Evolutionary conservation across 2,797 vertebrate genomes (phyloP).

Genomic region (Manis crassicaudata): DNA sequence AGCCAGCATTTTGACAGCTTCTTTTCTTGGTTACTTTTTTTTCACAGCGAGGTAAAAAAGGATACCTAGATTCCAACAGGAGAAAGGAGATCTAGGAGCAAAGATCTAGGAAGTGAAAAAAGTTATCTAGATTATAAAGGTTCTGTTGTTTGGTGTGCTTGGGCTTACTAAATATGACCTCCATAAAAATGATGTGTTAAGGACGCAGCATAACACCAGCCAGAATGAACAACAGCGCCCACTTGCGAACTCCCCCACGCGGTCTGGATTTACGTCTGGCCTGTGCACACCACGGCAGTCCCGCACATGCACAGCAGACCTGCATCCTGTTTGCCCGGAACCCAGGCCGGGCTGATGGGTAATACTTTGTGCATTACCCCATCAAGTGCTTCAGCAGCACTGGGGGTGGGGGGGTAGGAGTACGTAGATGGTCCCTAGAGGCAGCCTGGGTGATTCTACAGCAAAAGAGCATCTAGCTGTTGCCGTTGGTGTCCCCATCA

Average conservation of each 20-base stretch:
- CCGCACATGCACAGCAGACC: not conserved
- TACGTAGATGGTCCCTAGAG: not conserved
- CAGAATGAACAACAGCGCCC: not conserved
- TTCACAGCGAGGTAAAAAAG: not conserved
- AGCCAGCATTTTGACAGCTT: not conserved
- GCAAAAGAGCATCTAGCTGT: not conserved
- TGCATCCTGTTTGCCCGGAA: not conserved
- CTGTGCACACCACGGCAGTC: not conserved
- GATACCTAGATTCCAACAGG: not conserved
- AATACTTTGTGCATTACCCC: not conserved
- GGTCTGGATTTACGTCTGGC: not conserved
- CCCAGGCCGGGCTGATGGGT: not conserved
- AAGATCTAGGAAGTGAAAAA: not conserved
- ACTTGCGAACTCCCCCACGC: not conserved
- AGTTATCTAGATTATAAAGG: not conserved
- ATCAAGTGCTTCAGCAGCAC: not conserved
- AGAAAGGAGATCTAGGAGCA: not conserved
- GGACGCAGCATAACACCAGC: not conserved
- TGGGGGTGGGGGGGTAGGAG: not conserved
- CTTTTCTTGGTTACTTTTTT: not conserved
- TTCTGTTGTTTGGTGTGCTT: not conserved
- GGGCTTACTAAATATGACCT: not conserved
- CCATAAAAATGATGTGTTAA: constrained; percentile 30
- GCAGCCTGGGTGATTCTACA: not conserved
- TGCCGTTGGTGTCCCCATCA: not conserved